A percentile compares a stretch with the other conserved stretches of the same genome.
Conservation (phyloP, 2,888 invertebrate species). For the Nesidiocoris tenuis region DNA sequence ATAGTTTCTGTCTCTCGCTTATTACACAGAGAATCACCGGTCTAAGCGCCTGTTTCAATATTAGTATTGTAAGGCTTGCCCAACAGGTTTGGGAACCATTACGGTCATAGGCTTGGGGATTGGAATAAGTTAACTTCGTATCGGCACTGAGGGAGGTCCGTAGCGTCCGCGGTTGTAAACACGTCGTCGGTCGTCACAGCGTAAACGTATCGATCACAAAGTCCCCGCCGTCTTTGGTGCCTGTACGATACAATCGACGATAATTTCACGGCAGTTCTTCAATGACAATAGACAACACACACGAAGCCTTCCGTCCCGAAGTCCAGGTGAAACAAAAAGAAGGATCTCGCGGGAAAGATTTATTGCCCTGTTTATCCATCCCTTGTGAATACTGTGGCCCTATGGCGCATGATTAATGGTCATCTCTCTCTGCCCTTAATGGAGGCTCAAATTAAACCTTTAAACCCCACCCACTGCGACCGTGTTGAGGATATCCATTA, state of each 20-base stretch:
- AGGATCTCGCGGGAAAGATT: constrained; percentile 17
- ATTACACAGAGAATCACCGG: no score
- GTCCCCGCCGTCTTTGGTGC: background rate
- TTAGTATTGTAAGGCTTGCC: no score
- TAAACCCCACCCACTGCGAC: constrained; percentile 1
- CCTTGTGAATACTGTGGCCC: constrained; percentile 20
- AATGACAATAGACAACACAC: constrained; percentile 16
- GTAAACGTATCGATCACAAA: background rate
- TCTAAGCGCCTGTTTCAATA: no score
- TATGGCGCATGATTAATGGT: constrained; percentile 28
- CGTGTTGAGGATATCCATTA: background rate
- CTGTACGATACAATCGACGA: constrained; percentile 13
- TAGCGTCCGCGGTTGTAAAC: background rate
- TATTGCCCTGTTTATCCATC: constrained; percentile 35
- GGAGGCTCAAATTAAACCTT: constrained; percentile 32
- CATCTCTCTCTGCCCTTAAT: constrained; percentile 18
- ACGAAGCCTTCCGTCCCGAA: constrained; percentile 10
- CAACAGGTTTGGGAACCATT: no score
- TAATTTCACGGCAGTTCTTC: constrained; percentile 22
- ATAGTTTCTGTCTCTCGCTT: no score
- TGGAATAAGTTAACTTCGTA: background rate
- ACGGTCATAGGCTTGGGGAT: no score
- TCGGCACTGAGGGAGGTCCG: background rate
- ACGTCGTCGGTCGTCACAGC: background rate
- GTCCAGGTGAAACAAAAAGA: constrained; percentile 18